Evolutionary conservation across 2,113 vertebrate genomes (phyloP).

Genomic region (Cathartes aura): DNA sequence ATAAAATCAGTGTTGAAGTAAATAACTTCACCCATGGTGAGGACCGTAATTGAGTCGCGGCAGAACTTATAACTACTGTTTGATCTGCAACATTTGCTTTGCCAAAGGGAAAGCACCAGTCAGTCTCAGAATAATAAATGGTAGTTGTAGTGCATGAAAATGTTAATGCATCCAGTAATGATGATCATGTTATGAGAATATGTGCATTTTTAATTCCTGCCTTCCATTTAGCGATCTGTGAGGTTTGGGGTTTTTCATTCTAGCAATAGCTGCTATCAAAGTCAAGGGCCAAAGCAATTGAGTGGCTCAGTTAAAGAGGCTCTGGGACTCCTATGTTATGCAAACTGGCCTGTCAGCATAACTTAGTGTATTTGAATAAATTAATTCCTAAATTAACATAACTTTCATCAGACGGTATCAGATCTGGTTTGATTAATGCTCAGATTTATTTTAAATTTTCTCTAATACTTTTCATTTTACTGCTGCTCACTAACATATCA

Average conservation of each 20-base stretch:
- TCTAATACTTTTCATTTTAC: background rate
- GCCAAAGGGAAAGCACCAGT: background rate
- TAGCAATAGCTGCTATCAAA: background rate
- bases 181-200: background rate
- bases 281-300: background rate
- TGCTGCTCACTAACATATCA: background rate
- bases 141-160: background rate
- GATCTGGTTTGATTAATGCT: background rate
- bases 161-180: background rate
- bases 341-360: background rate
- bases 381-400: background rate
- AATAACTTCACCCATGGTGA: conserved; percentile 18
- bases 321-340: background rate
- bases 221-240: background rate
- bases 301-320: background rate
- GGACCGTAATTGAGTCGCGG: background rate
- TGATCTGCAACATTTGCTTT: conserved; percentile 21
- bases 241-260: background rate
- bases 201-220: background rate
- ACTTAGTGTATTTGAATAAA: background rate
- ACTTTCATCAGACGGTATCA: background rate
- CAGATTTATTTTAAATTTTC: background rate
- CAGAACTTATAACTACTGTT: background rate
- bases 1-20: conserved; percentile 43
- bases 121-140: background rate